Percentiles rank a stretch among this genome's conserved stretches.
Evolutionary conservation across 2,888 invertebrate species (phyloP).

Genomic region (Eucriotettix oculatus): DNA sequence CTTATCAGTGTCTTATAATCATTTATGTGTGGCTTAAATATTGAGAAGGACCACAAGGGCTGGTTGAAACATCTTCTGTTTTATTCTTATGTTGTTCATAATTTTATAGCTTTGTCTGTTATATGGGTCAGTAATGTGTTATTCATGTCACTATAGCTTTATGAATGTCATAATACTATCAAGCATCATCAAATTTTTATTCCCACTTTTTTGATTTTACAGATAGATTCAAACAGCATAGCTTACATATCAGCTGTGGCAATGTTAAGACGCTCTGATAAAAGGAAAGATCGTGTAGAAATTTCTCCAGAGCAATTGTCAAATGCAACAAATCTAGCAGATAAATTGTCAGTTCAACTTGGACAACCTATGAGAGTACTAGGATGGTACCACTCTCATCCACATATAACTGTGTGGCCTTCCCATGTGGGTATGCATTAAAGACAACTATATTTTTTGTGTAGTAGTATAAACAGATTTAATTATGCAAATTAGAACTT

Average conservation of each 20-base stretch:
- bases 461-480: not conserved
- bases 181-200: not conserved
- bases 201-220: slow-evolving; percentile 2
- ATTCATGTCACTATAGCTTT: no score
- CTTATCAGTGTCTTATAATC: no score
- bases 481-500: no score
- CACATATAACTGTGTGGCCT: slow-evolving; percentile 77
- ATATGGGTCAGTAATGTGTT: no score
- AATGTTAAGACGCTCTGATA: slow-evolving; percentile 59
- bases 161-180: not conserved
- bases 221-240: slow-evolving; percentile 29
- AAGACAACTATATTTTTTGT: not conserved
- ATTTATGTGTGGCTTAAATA: no score
- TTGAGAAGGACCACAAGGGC: no score
- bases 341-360: slow-evolving; percentile 43
- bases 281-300: slow-evolving; percentile 70
- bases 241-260: slow-evolving; percentile 59
- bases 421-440: slow-evolving; percentile 58
- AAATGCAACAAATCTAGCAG: slow-evolving; percentile 48
- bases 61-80: no score
- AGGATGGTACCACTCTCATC: slow-evolving; percentile 84
- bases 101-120: no score
- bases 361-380: slow-evolving; percentile 53
- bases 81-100: no score
- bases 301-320: slow-evolving; percentile 69